These are phyloP conservation scores for Drosophila neoperkinsi DNA, from an alignment of 2,888 invertebrate species.

Conservation along the genomic window DNA sequence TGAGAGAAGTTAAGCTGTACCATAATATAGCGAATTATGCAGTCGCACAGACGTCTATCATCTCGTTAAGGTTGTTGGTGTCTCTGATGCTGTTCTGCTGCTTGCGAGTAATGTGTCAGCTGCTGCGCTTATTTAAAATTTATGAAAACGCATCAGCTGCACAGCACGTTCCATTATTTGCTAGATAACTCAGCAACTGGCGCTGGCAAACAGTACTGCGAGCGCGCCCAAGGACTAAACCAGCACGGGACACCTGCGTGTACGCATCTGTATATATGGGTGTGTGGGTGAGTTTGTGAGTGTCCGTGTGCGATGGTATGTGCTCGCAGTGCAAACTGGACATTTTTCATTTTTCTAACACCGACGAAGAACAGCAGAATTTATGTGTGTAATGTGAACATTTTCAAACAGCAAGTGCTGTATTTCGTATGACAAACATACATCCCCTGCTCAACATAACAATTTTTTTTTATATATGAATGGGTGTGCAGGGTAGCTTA, in stretches of 20 bases:
- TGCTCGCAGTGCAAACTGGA: constrained; percentile 57
- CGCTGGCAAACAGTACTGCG: constrained; percentile 65
- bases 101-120: constrained; percentile 52
- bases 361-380: constrained; percentile 61
- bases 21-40: constrained; percentile 63
- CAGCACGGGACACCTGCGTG: constrained; percentile 51
- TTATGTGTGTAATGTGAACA: constrained; percentile 77
- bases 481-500: background rate
- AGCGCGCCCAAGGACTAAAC: constrained; percentile 68
- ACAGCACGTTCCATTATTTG: constrained; percentile 81
- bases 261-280: constrained; percentile 9
- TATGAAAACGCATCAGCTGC: constrained; percentile 82
- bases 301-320: constrained; percentile 25
- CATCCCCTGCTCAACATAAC: constrained; percentile 1
- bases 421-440: constrained; percentile 56
- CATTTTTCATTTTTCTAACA: constrained; percentile 70
- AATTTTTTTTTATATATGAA: background rate
- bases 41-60: constrained; percentile 45
- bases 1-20: constrained; percentile 35
- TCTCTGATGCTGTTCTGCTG: constrained; percentile 5
- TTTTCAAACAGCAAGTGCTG: constrained; percentile 68
- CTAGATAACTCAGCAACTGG: constrained; percentile 78
- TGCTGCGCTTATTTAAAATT: constrained; percentile 78
- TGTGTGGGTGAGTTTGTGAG: constrained; percentile 10
- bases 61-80: constrained; percentile 13